Conservation (phyloP, 2,888 invertebrate species). For the Colletes collaris region DNA sequence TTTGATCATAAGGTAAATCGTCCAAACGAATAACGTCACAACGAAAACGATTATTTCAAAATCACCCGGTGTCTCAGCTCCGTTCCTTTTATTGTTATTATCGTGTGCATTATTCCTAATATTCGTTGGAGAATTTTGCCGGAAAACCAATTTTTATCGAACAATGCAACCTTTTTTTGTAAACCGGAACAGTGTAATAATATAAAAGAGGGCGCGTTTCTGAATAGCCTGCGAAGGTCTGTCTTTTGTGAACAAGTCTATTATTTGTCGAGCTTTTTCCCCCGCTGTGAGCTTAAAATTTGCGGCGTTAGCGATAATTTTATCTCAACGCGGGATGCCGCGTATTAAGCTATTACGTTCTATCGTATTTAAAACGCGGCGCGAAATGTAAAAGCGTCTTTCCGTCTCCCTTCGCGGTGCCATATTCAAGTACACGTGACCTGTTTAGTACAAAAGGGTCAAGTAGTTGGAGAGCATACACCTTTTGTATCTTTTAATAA, state of each 20-base stretch:
- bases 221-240: neutral
- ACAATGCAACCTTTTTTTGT: no score
- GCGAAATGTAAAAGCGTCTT: conserved; percentile 8
- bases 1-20: conserved; percentile 89
- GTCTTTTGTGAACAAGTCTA: neutral
- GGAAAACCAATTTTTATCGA: no score
- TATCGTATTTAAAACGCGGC: conserved; percentile 15
- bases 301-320: conserved; percentile 6
- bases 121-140: no score
- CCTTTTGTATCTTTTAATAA: conserved; percentile 24
- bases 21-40: no score
- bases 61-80: no score
- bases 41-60: no score
- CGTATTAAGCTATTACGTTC: neutral
- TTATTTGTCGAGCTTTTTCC: neutral
- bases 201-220: neutral
- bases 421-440: conserved; percentile 20
- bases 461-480: neutral
- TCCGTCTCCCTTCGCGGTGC: neutral
- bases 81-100: no score
- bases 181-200: no score
- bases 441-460: conserved; percentile 28
- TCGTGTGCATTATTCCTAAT: no score
- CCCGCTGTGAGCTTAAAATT: neutral
- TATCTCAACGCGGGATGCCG: neutral